Conservation (phyloP, 2,113 vertebrate genomes). For the Anarrhichthys ocellatus region DNA sequence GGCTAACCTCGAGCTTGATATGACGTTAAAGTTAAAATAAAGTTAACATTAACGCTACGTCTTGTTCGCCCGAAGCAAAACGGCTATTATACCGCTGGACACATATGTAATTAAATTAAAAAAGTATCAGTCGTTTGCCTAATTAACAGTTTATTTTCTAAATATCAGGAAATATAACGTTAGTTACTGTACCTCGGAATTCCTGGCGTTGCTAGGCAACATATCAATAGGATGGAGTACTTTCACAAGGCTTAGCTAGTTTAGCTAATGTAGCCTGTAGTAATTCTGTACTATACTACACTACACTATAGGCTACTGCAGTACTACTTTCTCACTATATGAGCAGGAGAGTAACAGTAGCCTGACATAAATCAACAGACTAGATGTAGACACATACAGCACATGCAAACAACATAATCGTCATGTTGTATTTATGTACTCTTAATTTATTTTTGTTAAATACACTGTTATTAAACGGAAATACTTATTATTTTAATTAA, state of each 20-base stretch:
- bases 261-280: constrained; percentile 1
- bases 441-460: not conserved
- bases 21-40: no score
- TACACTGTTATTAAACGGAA: not conserved
- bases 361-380: not conserved
- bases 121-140: not conserved
- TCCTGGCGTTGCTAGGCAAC: constrained; percentile 17
- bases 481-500: not conserved
- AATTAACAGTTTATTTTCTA: not conserved
- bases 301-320: not conserved
- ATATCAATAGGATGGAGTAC: not conserved
- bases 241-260: not conserved
- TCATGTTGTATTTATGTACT: not conserved
- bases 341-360: not conserved
- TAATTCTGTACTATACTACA: not conserved
- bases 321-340: not conserved
- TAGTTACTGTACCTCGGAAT: not conserved
- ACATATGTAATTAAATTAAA: not conserved
- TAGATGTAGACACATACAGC: not conserved
- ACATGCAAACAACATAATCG: not conserved
- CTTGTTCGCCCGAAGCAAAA: no score
- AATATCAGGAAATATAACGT: not conserved
- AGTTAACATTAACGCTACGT: not conserved
- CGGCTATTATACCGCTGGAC: not conserved
- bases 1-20: not conserved